Evolutionary conservation across 2,113 vertebrate genomes (phyloP), one percentile per base, ranked within the genome.

Genomic region (Callopanchax toddi): DNA sequence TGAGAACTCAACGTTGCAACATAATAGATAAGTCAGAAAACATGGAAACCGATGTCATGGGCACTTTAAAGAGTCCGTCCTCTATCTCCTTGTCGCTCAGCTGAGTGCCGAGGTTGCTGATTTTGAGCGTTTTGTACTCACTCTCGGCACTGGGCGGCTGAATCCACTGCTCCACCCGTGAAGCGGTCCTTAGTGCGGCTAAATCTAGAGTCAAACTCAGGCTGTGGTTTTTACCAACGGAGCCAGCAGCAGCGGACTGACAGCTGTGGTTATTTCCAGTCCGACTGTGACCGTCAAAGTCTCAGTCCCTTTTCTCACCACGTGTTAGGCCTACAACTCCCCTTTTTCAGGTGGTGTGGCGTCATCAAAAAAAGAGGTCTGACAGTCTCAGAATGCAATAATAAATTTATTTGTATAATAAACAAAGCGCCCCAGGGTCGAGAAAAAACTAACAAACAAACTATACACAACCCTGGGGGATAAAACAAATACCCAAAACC

Each of bases 51-150:
- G n/a, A n/a, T n/a, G n/a, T n/a, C n/a, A n/a, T n/a, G n/a, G n/a
- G n/a, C n/a, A n/a, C n/a, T n/a, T n/a, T n/a, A n/a, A 99, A 99
- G 0, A 99, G 90, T 0, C 97, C 96, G 76, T 99, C 97, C 81
- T 99, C 97, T 60, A 99, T 93, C 16, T 96, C 96, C 73, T 97
- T 96, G 84, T 98, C 96, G 77, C 93, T 98, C 56, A 99, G 80
- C 87, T 94, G 95, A 3, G 95, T 94, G 76, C 97, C 97, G 79
- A 99, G 83, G 69, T 96, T 95, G 65, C 97, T 98, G 43, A 99
- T 98, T 85, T 96, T 97, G 5, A 99, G 90, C 11, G 97, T 97
- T 87, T 96, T 98, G 91, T 99, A 97, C 89, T 98, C 97, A 67
- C 89, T 92, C 81, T 94, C 92, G 68, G 73, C 49, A 40, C 59